These are phyloP conservation scores for Trissonchulus latispiculum DNA, from an alignment of 2,888 invertebrate genomes.

Conservation along the genomic window DNA sequence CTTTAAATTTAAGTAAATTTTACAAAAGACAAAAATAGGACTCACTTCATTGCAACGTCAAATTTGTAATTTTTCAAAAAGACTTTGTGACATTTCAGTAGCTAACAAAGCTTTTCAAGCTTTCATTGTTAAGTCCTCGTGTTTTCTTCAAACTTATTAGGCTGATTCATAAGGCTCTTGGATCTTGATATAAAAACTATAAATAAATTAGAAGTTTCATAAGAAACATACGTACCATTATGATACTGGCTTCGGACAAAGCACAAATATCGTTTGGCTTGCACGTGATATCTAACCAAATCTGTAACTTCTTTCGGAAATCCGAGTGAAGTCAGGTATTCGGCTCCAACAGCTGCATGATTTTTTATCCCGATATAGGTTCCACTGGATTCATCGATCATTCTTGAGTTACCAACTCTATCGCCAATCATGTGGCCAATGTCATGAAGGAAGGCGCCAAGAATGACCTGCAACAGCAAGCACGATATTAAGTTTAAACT, in stretches of 20 bases:
- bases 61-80: too few species aligned
- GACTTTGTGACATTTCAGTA: too few species aligned
- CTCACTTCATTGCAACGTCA: too few species aligned
- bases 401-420: neutral
- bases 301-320: conserved; percentile 15
- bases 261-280: conserved; percentile 35
- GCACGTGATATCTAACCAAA: conserved; percentile 18
- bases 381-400: neutral
- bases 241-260: conserved; percentile 31
- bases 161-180: too few species aligned
- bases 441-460: conserved; percentile 23
- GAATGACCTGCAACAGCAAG: conserved; percentile 5
- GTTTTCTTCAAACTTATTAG: too few species aligned
- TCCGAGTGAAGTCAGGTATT: conserved; percentile 10
- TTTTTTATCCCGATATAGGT: conserved; percentile 14
- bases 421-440: conserved; percentile 22
- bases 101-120: too few species aligned
- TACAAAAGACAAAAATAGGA: too few species aligned
- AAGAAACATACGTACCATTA: conserved; percentile 27
- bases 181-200: too few species aligned
- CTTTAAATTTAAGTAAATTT: too few species aligned
- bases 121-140: too few species aligned
- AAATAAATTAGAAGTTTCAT: too few species aligned
- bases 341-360: conserved; percentile 19
- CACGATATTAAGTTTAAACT: too few species aligned